Percentiles rank a stretch among this genome's conserved stretches.
These are phyloP conservation scores for Aegypius monachus DNA, from an alignment of 2,113 vertebrate species.

Conservation along the genomic window DNA sequence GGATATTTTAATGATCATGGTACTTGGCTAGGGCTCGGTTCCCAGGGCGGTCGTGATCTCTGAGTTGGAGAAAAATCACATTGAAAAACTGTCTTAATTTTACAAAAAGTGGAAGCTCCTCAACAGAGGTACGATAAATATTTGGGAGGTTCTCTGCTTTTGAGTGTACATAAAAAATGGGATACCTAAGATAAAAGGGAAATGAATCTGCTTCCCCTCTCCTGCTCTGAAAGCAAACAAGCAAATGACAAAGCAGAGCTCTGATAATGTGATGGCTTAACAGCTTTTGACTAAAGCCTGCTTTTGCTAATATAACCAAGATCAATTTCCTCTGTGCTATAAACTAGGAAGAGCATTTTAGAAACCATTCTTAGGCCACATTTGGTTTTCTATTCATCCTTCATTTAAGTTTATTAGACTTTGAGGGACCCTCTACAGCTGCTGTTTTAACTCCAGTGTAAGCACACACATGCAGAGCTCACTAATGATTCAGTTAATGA, in stretches of 20 bases:
- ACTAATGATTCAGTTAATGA: slow-evolving; percentile 9
- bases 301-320: not conserved
- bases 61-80: not conserved
- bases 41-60: not conserved
- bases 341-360: not conserved
- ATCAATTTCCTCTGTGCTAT: not conserved
- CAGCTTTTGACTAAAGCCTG: not conserved
- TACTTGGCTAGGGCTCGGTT: not conserved
- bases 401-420: slow-evolving; percentile 51
- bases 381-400: slow-evolving; percentile 34
- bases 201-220: not conserved
- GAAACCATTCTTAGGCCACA: not conserved
- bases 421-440: slow-evolving; percentile 33
- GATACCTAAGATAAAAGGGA: not conserved
- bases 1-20: not conserved
- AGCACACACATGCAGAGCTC: not conserved
- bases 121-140: not conserved
- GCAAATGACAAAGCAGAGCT: not conserved
- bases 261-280: not conserved
- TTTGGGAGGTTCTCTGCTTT: not conserved
- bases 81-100: not conserved
- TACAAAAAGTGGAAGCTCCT: not conserved
- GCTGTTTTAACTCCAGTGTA: not conserved
- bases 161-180: not conserved
- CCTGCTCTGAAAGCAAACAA: not conserved